Evolutionary conservation across 2,113 vertebrate species (phyloP).

Genomic region (Nothocercus julius): DNA sequence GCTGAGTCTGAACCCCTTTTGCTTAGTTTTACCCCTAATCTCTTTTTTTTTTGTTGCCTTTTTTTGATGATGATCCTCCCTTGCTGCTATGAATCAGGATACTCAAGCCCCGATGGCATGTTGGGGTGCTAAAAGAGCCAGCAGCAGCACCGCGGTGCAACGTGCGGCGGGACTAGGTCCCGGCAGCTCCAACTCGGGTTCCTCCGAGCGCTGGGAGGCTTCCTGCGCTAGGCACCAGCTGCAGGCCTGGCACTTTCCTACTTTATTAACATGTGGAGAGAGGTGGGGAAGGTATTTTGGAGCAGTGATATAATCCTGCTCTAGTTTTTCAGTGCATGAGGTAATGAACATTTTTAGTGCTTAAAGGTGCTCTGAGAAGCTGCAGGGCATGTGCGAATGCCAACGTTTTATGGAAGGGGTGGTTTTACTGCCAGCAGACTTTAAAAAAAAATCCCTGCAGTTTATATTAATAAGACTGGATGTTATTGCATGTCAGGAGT

Average conservation of each 20-base stretch:
- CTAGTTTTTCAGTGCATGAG: neutral
- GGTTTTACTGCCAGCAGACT: slow-evolving; percentile 70
- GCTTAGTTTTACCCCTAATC: accelerated
- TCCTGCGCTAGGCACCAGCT: neutral
- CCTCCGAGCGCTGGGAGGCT: accelerated
- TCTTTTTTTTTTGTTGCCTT: too few relatives aligned
- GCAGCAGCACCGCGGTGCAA: too few relatives aligned
- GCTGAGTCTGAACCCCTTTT: neutral
- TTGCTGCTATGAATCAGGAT: neutral
- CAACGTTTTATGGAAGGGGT: slow-evolving; percentile 63
- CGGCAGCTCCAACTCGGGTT: neutral
- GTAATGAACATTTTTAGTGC: slow-evolving; percentile 45
- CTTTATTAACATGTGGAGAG: neutral
- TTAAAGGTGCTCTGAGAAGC: slow-evolving; percentile 59
- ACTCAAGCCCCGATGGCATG: accelerated
- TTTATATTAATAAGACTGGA: slow-evolving; percentile 77
- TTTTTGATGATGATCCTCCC: neutral
- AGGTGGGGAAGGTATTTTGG: neutral
- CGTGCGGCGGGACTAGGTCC: accelerated
- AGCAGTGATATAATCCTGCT: neutral
- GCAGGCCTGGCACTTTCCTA: neutral
- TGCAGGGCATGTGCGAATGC: slow-evolving; percentile 53
- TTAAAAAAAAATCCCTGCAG: slow-evolving; percentile 46
- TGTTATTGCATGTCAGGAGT: slow-evolving; percentile 77
- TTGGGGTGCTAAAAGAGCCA: neutral